Evolutionary conservation across 2,113 vertebrate genomes (phyloP), one percentile per base, ranked within the genome.

Genomic region (Micromys minutus): DNA sequence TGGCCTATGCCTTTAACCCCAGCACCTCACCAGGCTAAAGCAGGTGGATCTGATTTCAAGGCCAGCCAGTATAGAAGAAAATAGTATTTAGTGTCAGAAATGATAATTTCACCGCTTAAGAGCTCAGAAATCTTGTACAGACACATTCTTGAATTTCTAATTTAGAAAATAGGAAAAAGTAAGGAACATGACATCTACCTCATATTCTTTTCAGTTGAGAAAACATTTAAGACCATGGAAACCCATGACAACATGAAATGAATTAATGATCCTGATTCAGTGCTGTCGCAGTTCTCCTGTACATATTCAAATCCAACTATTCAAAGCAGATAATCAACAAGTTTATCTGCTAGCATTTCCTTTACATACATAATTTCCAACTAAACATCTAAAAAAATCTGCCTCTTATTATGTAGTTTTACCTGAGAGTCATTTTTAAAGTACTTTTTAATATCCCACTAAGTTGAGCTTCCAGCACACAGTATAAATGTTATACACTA

Each of bases 341-440:
- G 31, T 63, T 81, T 52, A 80, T 92, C 26, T 69, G 67, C 34
- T 55, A 95, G 63, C 39, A 85, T 81, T 85, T 72, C 65, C 65
- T 80, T 87, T 29, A 72, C 80, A 34, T 55, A 91, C 45, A 92
- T 12, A 90, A 36, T 59, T 92, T 42, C 76, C 81, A 52, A 89
- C 31, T 74, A 69, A 97, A 89, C 50, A 80, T 87, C 31, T 61
- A 0, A 16, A 94, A 65, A 90, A 95, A 90, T 4, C 34, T 89
- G 87, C 63, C 47, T 83, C 79, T 93, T 88, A 85, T 94, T 87
- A 96, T 88, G 63, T 80, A 94, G 29, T 57, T 90, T 22, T 94
- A 50, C 24, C 85, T 94, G 57, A 87, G 90, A 85, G 94, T 81
- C 50, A 65, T 69, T 63, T 94, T 87, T 50, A 86, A 96, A 92